Base-by-base conservation (phyloP, 2,113 vertebrate species). In the Dicentrarchus labrax region DNA sequence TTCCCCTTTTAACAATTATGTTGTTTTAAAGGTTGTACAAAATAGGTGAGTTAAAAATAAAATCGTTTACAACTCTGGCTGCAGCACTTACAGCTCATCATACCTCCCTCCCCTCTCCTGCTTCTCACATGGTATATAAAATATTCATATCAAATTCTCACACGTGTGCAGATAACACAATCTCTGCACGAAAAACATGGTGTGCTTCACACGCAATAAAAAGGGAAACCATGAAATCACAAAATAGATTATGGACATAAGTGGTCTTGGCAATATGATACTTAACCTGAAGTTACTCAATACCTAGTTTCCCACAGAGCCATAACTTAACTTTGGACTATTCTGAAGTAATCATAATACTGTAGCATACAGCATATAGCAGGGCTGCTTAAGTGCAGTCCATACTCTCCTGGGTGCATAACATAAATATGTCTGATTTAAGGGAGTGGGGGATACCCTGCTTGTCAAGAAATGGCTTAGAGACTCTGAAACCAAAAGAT, bases 141-240 rank as follows among this genome's bases (percentile, higher is more conserved):
- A 85, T 86, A 90, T 90, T 92, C 70, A 90, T 87, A 24, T 69
- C 8, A 74, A 69, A 77, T 79, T 76, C 56, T 74, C 82, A 88
- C 76, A 80, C 24, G 2, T 82, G 62, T 30, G 41, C 69, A 4
- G 68, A 13, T 70, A 86, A 24, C n/a, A 65, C 39, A 30, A 8
- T 51, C 39, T 50, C 59, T 73, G 2, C 69, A 61, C 43, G 80
- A 12, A 43, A 60, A 66, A 54, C 21, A 78, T 4, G 5, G 2
- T 56, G 45, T 60, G 22, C 54, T 69, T 78, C 36, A 65, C 41
- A 71, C 4, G 66, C 51, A 80, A 83, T 79, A 9, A 74, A n/a
- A 85, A 50, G 45, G 11, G 2, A 19, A 72, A 72, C 6, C 0
- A 30, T 56, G 21, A 66, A 68, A 84, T 67, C 62, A 73, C 11